phyloP scores from a whole-genome alignment of 2,113 vertebrate species.

The Entomyzon cyanotis region DNA sequence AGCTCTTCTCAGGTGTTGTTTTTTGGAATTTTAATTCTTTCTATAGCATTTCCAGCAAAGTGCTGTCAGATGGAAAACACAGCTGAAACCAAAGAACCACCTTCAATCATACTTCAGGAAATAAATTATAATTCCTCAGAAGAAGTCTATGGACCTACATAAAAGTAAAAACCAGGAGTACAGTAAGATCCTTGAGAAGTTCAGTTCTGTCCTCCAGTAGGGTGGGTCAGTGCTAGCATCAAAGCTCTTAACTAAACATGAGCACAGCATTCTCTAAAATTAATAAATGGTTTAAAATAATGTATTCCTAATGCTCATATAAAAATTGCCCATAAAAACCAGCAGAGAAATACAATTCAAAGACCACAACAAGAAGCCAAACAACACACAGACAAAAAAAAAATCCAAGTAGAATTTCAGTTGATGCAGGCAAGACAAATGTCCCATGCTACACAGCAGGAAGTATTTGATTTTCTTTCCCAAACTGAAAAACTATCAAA shows the following conservation, averaged over 20 bases:
- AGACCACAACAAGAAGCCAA: neutral
- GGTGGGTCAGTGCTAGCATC: neutral
- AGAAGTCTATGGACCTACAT: neutral
- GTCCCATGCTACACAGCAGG: neutral
- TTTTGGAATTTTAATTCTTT: neutral
- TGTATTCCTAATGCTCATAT: neutral
- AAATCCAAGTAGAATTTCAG: neutral
- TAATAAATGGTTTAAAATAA: neutral
- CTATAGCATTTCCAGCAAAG: neutral
- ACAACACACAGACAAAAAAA: neutral
- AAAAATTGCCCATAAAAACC: neutral
- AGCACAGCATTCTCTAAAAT: neutral
- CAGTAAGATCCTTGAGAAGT: neutral
- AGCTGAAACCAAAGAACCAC: neutral
- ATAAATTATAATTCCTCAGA: neutral
- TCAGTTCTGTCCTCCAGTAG: neutral
- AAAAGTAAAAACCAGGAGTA: neutral
- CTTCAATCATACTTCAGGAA: accelerated
- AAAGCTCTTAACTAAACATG: neutral
- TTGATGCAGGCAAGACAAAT: neutral
- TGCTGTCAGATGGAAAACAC: neutral
- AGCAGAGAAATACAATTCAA: neutral
- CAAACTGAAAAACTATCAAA: neutral
- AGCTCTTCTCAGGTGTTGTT: neutral
- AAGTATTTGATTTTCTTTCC: neutral